Base-by-base conservation (phyloP, 2,888 invertebrate genomes). In the Trilocha varians region DNA sequence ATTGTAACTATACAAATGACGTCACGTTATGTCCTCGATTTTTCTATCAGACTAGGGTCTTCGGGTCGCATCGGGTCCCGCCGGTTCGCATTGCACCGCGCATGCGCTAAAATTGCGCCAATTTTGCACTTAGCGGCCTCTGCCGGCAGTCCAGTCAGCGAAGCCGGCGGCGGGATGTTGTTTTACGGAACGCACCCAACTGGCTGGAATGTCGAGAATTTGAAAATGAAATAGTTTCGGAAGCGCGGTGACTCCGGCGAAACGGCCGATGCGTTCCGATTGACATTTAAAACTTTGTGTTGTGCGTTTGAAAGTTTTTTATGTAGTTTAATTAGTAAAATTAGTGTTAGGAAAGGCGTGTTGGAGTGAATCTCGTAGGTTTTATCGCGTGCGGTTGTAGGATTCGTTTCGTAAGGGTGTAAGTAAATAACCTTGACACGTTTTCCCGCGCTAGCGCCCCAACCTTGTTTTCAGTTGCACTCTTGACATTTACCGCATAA, bases 81-180 rank as follows among this genome's bases (percentile, higher is more conserved):
- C 76, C 78, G 75, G 77, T 66, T 72, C 67, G 70, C 67, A 60
- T 65, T 72, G 65, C 63, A 63, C 44, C 43, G 70, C 84, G 84
- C 84, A 78, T 83, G 84, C 83, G 84, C 65, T 51, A 52, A 73
- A 79, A 79, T 82, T 85, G 84, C 84, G 84, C 84, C 84, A 84
- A 84, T 85, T 84, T 78, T 65, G 72, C 67, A 53, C 55, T 62
- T 73, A 76, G 80, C 80, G 83, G 68, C 83, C 83, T 83, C 84
- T 84, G 66, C 59, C 71, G 84, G 68, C 58, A 57, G 62, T 65
- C 65, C 77, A 82, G 82, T 84, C 66, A 59, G 57, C 62, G 57
- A 61, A 69, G 59, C 69, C 62, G 60, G 53, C 51, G 65, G 63
- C 64, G 78, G 78, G 72, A 78, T 78, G 78, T 74, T 73, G 78